phyloP scores from a whole-genome alignment of 2,113 vertebrate genomes.

The Astur gentilis region DNA sequence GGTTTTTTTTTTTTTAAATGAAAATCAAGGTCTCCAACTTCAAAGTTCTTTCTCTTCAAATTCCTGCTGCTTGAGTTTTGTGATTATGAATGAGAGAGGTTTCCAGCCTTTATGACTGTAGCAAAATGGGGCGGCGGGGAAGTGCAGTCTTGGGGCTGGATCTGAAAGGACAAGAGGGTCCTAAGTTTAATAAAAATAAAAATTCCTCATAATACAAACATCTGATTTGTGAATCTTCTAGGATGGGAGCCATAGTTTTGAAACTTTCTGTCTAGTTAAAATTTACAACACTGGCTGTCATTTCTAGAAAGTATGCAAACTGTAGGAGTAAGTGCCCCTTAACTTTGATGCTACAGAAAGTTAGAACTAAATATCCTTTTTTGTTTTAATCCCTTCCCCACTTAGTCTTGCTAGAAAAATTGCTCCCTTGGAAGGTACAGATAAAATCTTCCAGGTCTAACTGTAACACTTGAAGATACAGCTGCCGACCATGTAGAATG shows the following conservation, averaged over 20 bases:
- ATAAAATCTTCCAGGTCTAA: neutral
- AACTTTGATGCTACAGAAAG: neutral
- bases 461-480: neutral
- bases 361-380: neutral
- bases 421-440: neutral
- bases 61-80: fast-evolving
- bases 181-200: neutral
- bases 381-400: neutral
- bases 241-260: neutral
- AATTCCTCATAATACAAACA: neutral
- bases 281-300: neutral
- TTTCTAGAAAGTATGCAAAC: neutral
- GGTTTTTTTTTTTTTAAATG: neutral
- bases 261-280: neutral
- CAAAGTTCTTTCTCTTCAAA: neutral
- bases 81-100: neutral
- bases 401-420: neutral
- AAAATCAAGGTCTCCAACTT: neutral
- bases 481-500: neutral
- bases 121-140: neutral
- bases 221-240: neutral
- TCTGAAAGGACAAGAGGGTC: neutral
- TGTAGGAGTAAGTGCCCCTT: neutral
- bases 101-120: neutral
- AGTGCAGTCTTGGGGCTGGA: neutral